Base-by-base conservation (phyloP, 2,113 vertebrate species). In the Rattus rattus region DNA sequence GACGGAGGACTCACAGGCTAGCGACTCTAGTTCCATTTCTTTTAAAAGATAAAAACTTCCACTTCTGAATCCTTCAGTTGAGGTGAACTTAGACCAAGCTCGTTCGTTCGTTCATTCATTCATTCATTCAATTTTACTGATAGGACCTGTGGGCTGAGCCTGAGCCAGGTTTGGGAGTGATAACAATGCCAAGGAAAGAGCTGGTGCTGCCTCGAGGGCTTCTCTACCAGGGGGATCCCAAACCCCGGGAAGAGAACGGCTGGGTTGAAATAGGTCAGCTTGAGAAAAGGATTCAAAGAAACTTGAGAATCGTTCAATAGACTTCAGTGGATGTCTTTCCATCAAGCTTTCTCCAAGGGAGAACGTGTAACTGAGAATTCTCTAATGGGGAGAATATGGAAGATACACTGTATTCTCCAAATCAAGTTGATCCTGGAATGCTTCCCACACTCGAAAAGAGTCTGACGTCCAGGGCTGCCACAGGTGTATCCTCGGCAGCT, bases 281-380 rank as follows among this genome's bases (percentile, higher is more conserved):
- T 92, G 59, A 95, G 72, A 92, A 92, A 92, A 94, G 69, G 90
- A 95, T 89, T 89, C 47, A 88, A 73, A 86, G 67, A 91, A 86
- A 24, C 76, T 79, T 89, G 92, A 79, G 63, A 77, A n/a, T 52
- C 73, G 91, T 91, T 70, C 84, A 95, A 76, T 7, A 84, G 17
- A 93, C n/a, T 76, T 90, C 90, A 77, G 88, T 33, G 33, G 70
- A 36, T 52, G 43, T 92, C 76, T 93, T 96, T 92, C 54, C 61
- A 77, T 22, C 28, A 90, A 65, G 43, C 94, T 88, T 69, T 95
- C 76, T 88, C 89, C n/a, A 96, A 94, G 92, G 72, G 83, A n/a
- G 93, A 91, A 92, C 67, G 39, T 30, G 73, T 14, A 47, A 94
- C 52, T 12, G n/a, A 80, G 30, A 93, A 79, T 89, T 30, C 49